Percentiles rank a stretch among this genome's conserved stretches.
phyloP scores from a whole-genome alignment of 2,888 invertebrate genomes.

The Amblyjoppa proteus region DNA sequence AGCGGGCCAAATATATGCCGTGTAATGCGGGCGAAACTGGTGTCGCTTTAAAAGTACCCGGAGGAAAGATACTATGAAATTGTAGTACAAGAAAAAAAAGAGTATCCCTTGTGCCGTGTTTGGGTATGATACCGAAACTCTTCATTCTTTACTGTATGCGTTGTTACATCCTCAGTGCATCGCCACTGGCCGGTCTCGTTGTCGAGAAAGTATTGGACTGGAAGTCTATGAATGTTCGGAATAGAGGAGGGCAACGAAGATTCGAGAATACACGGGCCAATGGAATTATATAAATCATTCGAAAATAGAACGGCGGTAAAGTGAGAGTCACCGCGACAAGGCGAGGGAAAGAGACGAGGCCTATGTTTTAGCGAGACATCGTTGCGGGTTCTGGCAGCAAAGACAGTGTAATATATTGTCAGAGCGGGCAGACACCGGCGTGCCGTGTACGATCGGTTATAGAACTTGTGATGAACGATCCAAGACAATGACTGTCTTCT shows the following conservation, averaged over 20 bases:
- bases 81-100: conserved; percentile 32
- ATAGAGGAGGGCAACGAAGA: background rate
- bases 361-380: conserved; percentile 12
- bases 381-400: conserved; percentile 16
- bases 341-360: background rate
- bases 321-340: conserved; percentile 13
- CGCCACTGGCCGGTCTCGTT: conserved; percentile 10
- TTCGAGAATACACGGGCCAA: background rate
- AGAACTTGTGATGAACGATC: conserved; percentile 21
- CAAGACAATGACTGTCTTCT: conserved; percentile 29
- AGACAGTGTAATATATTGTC: conserved; percentile 24
- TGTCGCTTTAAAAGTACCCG: conserved; percentile 17
- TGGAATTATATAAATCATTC: conserved; percentile 29
- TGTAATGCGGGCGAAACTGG: conserved; percentile 21
- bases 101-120: conserved; percentile 38
- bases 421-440: conserved; percentile 12
- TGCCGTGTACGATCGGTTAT: conserved; percentile 15
- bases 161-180: conserved; percentile 27
- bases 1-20: conserved; percentile 23
- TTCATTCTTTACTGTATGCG: conserved; percentile 41
- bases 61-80: conserved; percentile 46
- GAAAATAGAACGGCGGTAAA: conserved; percentile 16
- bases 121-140: conserved; percentile 25
- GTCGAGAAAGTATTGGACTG: conserved; percentile 7
- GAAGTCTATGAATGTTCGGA: background rate